These are phyloP conservation scores for Drosophila recens DNA, from an alignment of 2,888 invertebrate genomes.

Conservation along the genomic window DNA sequence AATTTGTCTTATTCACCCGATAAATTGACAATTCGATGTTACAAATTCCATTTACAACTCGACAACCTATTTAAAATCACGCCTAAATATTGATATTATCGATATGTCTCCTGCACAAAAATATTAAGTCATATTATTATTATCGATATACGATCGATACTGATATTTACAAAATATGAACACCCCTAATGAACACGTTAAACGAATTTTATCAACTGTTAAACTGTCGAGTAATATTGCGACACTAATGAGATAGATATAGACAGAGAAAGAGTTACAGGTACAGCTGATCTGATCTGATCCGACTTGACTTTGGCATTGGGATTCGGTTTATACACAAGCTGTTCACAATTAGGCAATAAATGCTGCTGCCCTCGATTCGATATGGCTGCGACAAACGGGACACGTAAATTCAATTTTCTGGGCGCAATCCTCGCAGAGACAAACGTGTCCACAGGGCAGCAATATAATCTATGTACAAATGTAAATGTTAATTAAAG, in stretches of 20 bases:
- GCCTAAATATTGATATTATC: neutral
- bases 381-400: constrained; percentile 90
- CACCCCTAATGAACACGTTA: constrained; percentile 37
- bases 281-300: constrained; percentile 16
- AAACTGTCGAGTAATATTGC: constrained; percentile 40
- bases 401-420: constrained; percentile 91
- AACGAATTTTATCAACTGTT: constrained; percentile 53
- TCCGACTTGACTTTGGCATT: constrained; percentile 7
- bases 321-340: neutral
- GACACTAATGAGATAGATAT: constrained; percentile 25
- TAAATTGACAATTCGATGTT: neutral
- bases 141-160: neutral
- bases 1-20: neutral
- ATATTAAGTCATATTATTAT: neutral
- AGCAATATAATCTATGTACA: constrained; percentile 90
- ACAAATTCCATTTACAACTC: no score
- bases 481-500: neutral
- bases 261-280: constrained; percentile 25
- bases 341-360: constrained; percentile 86
- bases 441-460: constrained; percentile 95
- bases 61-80: neutral
- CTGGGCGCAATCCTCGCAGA: constrained; percentile 94
- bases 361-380: constrained; percentile 91
- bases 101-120: neutral
- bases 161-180: constrained; percentile 1